Conservation (phyloP, 2,888 invertebrate genomes). For the Dasysyrphus albostriatus region DNA sequence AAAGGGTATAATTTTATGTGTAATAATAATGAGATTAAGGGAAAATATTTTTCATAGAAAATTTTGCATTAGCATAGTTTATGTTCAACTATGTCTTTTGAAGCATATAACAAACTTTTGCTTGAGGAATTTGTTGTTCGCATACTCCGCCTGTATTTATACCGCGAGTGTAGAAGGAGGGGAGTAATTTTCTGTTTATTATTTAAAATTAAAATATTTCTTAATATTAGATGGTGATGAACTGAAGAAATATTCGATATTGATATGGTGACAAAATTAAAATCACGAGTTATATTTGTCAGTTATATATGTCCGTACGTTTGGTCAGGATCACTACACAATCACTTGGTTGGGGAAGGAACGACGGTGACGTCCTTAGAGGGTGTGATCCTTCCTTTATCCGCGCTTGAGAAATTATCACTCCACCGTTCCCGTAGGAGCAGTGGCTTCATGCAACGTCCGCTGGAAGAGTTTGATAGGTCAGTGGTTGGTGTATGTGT, state of each 20-base stretch:
- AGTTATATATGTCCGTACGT: no score
- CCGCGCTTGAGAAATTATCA: no score
- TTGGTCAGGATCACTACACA: no score
- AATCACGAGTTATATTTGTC: no score
- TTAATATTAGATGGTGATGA: not conserved
- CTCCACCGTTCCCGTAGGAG: no score
- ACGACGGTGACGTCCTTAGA: no score
- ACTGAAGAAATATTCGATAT: not conserved
- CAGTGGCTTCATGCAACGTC: no score
- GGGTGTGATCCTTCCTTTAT: no score
- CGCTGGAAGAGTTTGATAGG: no score
- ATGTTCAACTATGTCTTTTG: not conserved
- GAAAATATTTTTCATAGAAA: conserved; percentile 4
- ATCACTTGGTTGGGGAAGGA: no score
- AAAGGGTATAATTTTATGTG: not conserved
- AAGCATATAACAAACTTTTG: not conserved
- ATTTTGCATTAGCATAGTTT: conserved; percentile 6
- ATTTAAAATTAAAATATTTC: not conserved
- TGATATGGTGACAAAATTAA: not conserved
- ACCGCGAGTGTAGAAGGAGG: not conserved
- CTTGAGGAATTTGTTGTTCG: not conserved
- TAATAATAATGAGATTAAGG: not conserved
- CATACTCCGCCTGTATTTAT: not conserved
- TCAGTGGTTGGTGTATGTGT: no score
- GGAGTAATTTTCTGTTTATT: not conserved